Base-by-base conservation (phyloP, 2,797 vertebrate species). In the Luscinia megarhynchos region DNA sequence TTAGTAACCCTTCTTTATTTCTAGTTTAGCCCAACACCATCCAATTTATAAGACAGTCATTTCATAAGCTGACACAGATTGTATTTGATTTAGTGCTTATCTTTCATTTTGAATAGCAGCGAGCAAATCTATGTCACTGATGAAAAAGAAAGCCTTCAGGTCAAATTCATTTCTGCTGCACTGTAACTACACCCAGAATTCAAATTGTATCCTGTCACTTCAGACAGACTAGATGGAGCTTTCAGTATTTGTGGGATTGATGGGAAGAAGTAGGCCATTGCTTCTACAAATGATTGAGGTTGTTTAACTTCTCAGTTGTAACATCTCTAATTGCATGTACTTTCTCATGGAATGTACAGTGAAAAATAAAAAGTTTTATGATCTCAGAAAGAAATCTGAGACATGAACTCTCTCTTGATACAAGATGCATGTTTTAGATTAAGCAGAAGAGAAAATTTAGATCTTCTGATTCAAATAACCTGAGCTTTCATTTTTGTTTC, bases 71-170 rank as follows among this genome's bases (percentile, higher is more conserved):
- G 27, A 70, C 83, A 64, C 3, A 70, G 16, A 61, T 63, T 77
- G 38, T 48, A 68, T 79, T 83, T 77, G 29, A 84, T 80, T 90
- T 84, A 70, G 27, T 50, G 46, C 34, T 90, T 92, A 53, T 67
- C 68, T 91, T 89, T 84, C 34, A 50, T 92, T 92, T 84, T 89
- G 57, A 89, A 91, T 36, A 63, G 19, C 21, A 51, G 53, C 50
- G 38, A 85, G n/a, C 30, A 86, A 81, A 77, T 87, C 53, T 84
- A 34, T 76, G 59, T 20, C 68, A 77, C 19, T 74, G 64, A 85
- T 54, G 53, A 77, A 87, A 91, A 83, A 23, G 21, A 89, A 94
- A 93, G 16, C 57, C 78, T 94, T 75, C 40, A 34, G 67, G 63
- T 84, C 63, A 93, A 84, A 82, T 51, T 84, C 21, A 58, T 75